Percentiles rank a stretch among this genome's conserved stretches.
Evolutionary conservation across 2,888 invertebrate genomes (phyloP).

Genomic region (Caenorhabditis panamensis): DNA sequence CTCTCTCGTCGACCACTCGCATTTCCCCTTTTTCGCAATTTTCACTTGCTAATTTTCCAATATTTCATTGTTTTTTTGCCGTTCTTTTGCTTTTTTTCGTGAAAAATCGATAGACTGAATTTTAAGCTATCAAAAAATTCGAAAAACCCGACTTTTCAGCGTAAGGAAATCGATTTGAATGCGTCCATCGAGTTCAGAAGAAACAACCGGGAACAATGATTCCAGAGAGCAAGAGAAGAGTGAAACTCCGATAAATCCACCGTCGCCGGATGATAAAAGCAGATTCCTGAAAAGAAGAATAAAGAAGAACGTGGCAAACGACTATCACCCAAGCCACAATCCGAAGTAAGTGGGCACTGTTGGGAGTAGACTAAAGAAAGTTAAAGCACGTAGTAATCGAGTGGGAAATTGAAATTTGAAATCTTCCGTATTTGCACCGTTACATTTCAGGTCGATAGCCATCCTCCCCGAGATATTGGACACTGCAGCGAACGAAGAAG

Average conservation of each 20-base stretch:
- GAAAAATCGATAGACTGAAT: neutral
- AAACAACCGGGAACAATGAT: neutral
- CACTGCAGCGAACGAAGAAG: neutral
- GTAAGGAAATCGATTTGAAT: conserved; percentile 5
- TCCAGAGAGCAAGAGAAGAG: conserved; percentile 3
- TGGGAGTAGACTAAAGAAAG: too few species aligned
- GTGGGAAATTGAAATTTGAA: too few species aligned
- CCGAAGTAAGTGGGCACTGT: neutral
- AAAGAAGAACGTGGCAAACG: neutral
- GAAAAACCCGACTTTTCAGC: conserved; percentile 9
- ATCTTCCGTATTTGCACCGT: too few species aligned
- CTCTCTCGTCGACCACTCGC: neutral
- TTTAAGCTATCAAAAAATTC: neutral
- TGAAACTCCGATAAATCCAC: neutral
- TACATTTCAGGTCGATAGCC: conserved; percentile 8
- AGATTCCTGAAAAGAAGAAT: conserved; percentile 4
- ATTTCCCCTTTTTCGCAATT: conserved; percentile 1
- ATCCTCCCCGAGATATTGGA: conserved; percentile 3
- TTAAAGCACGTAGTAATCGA: too few species aligned
- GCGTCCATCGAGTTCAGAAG: neutral
- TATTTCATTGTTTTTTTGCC: neutral
- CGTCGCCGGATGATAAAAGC: neutral
- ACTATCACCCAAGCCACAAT: conserved; percentile 19
- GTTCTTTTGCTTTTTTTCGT: neutral
- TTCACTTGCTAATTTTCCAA: neutral